These are phyloP conservation scores for Sebastes hubbsi DNA, from an alignment of 2,797 vertebrate species.

Conservation along the genomic window DNA sequence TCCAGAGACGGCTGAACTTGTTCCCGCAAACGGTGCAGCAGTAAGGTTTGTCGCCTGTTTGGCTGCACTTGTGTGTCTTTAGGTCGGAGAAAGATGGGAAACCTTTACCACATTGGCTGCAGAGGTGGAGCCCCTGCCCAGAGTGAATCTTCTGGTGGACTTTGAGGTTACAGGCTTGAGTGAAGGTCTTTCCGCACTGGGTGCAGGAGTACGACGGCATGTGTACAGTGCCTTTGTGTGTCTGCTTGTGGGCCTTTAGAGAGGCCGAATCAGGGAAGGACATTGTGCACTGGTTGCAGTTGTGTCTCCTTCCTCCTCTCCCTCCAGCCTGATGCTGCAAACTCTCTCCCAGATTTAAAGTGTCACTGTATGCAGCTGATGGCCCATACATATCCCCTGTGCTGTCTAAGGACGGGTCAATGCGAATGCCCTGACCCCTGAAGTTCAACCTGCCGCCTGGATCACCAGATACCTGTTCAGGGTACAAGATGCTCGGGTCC, in stretches of 20 bases:
- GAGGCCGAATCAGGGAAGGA: conserved; percentile 68
- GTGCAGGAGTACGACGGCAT: conserved; percentile 69
- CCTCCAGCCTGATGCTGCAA: conserved; percentile 55
- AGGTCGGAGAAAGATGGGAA: conserved; percentile 79
- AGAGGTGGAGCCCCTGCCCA: conserved; percentile 80
- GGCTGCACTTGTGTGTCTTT: conserved; percentile 79
- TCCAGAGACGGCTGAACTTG: conserved; percentile 86
- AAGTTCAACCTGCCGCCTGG: conserved; percentile 50
- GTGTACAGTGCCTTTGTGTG: conserved; percentile 59
- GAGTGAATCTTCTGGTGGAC: conserved; percentile 82
- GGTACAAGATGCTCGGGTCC: conserved; percentile 67
- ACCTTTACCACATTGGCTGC: conserved; percentile 82
- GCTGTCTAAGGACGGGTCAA: conserved; percentile 39
- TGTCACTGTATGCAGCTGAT: conserved; percentile 78
- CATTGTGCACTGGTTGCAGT: conserved; percentile 69
- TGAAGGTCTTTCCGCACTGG: conserved; percentile 82
- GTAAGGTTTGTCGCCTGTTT: conserved; percentile 80
- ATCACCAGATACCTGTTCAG: conserved; percentile 53
- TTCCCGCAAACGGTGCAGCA: conserved; percentile 83
- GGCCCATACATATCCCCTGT: conserved; percentile 61
- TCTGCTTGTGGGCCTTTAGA: conserved; percentile 74
- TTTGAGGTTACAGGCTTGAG: conserved; percentile 83
- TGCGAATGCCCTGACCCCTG: conserved; percentile 53
- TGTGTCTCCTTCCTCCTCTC: conserved; percentile 52
- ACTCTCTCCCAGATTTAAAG: conserved; percentile 68